These are phyloP conservation scores for Muscicapa adusta DNA, from an alignment of 2,113 vertebrate species.

Conservation along the genomic window DNA sequence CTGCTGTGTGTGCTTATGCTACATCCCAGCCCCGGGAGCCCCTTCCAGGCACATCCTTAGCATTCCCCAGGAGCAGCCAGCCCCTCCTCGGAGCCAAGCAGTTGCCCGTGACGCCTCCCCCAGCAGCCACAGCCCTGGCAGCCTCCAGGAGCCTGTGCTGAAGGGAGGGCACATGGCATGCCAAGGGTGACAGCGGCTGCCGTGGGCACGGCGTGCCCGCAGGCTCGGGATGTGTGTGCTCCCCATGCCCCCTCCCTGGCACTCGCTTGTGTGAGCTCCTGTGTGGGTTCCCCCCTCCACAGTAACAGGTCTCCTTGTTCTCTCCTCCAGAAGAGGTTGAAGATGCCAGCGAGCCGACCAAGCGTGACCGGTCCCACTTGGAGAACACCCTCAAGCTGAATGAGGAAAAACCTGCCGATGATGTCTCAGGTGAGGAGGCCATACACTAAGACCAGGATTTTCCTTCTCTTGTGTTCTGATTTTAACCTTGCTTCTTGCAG, in stretches of 20 bases:
- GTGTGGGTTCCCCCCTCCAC: neutral
- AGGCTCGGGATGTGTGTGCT: neutral
- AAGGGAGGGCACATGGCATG: rapidly evolving
- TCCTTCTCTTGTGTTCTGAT: neutral
- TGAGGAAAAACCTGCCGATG: conserved; percentile 84
- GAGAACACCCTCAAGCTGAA: conserved; percentile 90
- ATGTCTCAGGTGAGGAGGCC: conserved; percentile 82
- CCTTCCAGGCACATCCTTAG: neutral
- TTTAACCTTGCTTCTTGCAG: neutral
- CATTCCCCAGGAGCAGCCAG: neutral
- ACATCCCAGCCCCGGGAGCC: neutral
- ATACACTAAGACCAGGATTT: neutral
- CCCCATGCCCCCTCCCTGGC: neutral
- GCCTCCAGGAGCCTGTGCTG: neutral
- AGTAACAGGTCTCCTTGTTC: neutral
- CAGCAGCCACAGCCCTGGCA: neutral
- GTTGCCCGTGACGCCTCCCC: neutral
- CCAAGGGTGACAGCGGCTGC: neutral
- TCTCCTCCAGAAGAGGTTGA: conserved; percentile 80
- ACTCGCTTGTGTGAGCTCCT: neutral
- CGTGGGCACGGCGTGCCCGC: rapidly evolving
- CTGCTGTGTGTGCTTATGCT: neutral
- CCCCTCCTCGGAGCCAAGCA: neutral
- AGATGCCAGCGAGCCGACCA: conserved; percentile 69
- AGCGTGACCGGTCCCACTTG: conserved; percentile 91